Evolutionary conservation across 2,113 vertebrate genomes (phyloP).

Genomic region (Candoia aspera): DNA sequence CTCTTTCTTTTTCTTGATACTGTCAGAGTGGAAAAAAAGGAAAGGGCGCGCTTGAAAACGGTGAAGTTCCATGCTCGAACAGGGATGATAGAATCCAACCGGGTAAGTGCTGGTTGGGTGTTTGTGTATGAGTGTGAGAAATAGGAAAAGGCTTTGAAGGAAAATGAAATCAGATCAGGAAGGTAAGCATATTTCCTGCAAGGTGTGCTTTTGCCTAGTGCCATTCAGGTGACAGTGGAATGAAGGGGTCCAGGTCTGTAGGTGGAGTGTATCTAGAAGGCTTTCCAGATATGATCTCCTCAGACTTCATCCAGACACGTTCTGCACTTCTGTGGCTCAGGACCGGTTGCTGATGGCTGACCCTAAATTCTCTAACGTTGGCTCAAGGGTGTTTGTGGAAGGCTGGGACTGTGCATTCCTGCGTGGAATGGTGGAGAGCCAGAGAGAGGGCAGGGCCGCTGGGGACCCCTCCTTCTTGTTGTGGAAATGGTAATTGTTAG

Average conservation of each 20-base stretch:
- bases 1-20: conserved; percentile 40
- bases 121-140: not conserved
- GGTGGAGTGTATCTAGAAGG: not conserved
- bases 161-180: fast-evolving
- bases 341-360: not conserved
- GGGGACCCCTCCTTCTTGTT: not conserved
- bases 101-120: conserved; percentile 82
- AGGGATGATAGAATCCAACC: conserved; percentile 96
- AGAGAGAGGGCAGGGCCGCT: not conserved
- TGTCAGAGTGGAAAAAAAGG: conserved; percentile 90
- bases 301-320: not conserved
- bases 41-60: conserved; percentile 96
- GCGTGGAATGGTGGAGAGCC: not conserved
- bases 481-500: not conserved
- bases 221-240: not conserved
- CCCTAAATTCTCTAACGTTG: not conserved
- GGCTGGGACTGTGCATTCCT: not conserved
- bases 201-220: too few relatives aligned
- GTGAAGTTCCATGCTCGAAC: conserved; percentile 98
- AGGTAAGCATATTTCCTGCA: not conserved
- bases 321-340: not conserved
- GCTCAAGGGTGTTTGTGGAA: not conserved
- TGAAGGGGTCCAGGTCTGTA: too few relatives aligned
- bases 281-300: not conserved
- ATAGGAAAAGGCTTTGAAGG: not conserved